Base-by-base conservation (phyloP, 1,140 invertebrate genomes). In the Ostrea edulis region DNA sequence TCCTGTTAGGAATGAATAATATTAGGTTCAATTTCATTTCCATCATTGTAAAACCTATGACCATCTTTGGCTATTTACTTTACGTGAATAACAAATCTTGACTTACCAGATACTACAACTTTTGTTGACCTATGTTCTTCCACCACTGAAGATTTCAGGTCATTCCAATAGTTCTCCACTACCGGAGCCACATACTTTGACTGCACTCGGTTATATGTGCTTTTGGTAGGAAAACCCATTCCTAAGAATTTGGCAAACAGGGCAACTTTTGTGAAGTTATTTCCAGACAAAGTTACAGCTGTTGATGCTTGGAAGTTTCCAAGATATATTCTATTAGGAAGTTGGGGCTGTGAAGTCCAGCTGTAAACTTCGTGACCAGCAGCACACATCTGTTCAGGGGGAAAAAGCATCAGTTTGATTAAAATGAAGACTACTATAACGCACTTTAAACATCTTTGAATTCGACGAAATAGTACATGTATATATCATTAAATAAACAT, bases 181-280 rank as follows among this genome's bases (percentile, higher is more conserved):
- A 44, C 51, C 12, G 68, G 77, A 5, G 81, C 77, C 4, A 87
- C 51, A 62, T 68, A 87, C 25, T 81, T 87, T 54, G 22, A n/a
- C 35, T 87, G 86, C 14, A 87, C 35, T 22, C 71, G 17, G 44
- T 22, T 29, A 51, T 54, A 82, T 7, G 22, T 17, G 0, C 44
- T 35, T 8, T 29, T 20, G 54, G 51, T n/a, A 3, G 77, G 68
- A 58, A 87, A 87, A 0, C 11, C 14, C 17, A 87, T 17, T 29
- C 77, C 54, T 4, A 87, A n/a, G 68, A 87, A 87, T n/a, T 82
- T 54, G 9, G 86, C 86, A 81, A 81, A 87, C 1, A 87, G 77
- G 22, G 68, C 77, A 53, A 87, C 81, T 22, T 87, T 87, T 8
- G 68, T 20, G 53, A 25, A 87, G 25, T 82, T 87, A 22, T 87